A percentile compares a stretch with the other conserved stretches of the same genome.
These are phyloP conservation scores for Salticus scenicus DNA, from an alignment of 2,888 invertebrate genomes.

Conservation along the genomic window DNA sequence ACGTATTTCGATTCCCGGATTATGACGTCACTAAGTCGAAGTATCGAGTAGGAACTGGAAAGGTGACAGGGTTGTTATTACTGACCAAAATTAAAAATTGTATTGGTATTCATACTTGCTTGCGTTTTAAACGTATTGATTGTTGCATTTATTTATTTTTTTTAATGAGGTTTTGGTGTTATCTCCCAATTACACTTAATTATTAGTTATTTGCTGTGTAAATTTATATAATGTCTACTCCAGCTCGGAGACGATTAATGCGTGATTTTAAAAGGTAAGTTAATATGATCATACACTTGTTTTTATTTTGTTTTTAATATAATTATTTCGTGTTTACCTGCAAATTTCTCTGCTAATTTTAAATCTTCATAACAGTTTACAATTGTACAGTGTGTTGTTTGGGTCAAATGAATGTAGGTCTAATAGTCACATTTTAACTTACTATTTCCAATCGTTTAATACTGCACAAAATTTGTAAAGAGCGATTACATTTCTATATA, in stretches of 20 bases:
- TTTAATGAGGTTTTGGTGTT: slow-evolving; percentile 15
- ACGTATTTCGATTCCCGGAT: slow-evolving; percentile 69
- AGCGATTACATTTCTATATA: no score
- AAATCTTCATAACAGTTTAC: no score
- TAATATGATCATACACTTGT: slow-evolving; percentile 4
- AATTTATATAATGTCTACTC: slow-evolving; percentile 72
- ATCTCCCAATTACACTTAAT: slow-evolving; percentile 23
- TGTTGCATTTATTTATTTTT: neutral
- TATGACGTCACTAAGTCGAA: slow-evolving; percentile 67
- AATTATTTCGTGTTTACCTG: neutral
- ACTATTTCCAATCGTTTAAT: no score
- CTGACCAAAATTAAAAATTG: slow-evolving; percentile 43
- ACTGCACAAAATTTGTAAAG: no score
- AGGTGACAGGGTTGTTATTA: slow-evolving; percentile 66
- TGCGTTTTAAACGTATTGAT: neutral
- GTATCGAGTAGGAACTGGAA: slow-evolving; percentile 65
- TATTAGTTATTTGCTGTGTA: slow-evolving; percentile 14
- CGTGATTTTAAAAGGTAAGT: slow-evolving; percentile 72
- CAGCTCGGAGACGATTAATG: slow-evolving; percentile 73
- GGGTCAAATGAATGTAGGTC: no score
- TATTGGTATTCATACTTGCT: neutral
- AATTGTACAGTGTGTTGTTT: no score
- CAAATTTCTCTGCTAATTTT: no score
- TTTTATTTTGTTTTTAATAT: neutral
- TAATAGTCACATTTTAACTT: no score